A percentile compares a stretch with the other conserved stretches of the same genome.
These are phyloP conservation scores for Athalia circularis DNA, from an alignment of 2,888 invertebrate species.

Conservation along the genomic window DNA sequence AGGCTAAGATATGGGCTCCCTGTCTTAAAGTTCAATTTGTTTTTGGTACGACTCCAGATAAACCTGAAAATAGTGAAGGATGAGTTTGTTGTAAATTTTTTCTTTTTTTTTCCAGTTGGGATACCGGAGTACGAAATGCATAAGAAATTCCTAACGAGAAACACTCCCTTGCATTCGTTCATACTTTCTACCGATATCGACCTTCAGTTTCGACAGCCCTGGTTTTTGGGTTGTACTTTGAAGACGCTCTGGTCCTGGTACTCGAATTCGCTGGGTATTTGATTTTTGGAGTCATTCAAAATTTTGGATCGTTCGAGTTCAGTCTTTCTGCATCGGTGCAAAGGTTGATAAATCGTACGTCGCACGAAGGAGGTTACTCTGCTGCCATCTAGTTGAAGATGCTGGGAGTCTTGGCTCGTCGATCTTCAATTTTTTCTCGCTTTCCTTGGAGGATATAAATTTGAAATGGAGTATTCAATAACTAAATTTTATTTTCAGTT, in stretches of 20 bases:
- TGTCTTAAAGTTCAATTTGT: constrained; percentile 58
- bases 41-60: constrained; percentile 50
- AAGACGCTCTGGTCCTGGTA: constrained; percentile 58
- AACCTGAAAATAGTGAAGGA: too few species aligned
- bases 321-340: background rate
- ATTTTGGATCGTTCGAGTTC: too few species aligned
- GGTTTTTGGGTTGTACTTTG: constrained; percentile 58
- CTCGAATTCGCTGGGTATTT: constrained; percentile 55
- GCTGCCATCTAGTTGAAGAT: constrained; percentile 31
- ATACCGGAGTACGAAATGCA: constrained; percentile 57
- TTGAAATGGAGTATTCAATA: background rate
- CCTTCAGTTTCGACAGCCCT: constrained; percentile 54
- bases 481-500: constrained; percentile 49
- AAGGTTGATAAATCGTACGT: background rate
- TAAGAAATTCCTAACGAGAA: constrained; percentile 54
- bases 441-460: background rate
- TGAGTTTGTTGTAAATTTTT: background rate
- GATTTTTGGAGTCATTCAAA: background rate
- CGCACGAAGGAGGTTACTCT: constrained; percentile 3
- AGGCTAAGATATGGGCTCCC: constrained; percentile 53
- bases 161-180: constrained; percentile 57
- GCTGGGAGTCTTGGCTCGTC: background rate
- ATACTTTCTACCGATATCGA: constrained; percentile 55
- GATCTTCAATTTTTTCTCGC: background rate
- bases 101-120: constrained; percentile 53